A percentile compares a stretch with the other conserved stretches of the same genome.
Conservation (phyloP, 2,797 vertebrate genomes). For the Galagoides demidoff region DNA sequence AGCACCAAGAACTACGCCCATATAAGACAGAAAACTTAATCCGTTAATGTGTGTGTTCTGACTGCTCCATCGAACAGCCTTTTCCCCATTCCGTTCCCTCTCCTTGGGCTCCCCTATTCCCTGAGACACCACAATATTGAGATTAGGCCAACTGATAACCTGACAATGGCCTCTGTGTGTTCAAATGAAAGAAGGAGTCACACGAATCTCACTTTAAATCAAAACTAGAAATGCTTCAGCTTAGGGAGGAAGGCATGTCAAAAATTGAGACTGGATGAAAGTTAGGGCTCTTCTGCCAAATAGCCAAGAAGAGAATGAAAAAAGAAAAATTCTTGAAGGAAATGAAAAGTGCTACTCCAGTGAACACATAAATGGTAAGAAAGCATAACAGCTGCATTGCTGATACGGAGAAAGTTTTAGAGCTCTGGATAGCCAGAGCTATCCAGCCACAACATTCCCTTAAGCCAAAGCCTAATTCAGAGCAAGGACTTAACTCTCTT, state of each 20-base stretch:
- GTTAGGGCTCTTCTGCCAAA: not conserved
- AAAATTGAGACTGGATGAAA: not conserved
- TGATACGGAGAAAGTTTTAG: not conserved
- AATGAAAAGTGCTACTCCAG: not conserved
- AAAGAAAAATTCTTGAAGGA: not conserved
- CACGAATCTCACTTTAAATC: not conserved
- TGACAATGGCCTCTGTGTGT: not conserved
- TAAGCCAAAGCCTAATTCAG: not conserved
- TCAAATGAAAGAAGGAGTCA: not conserved
- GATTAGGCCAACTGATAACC: not conserved
- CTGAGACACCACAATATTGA: not conserved
- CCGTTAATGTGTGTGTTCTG: not conserved
- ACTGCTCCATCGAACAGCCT: not conserved
- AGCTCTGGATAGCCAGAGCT: not conserved
- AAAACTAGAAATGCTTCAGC: not conserved
- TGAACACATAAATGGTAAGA: not conserved
- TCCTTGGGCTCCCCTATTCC: not conserved
- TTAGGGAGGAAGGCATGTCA: not conserved
- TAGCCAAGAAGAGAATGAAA: not conserved
- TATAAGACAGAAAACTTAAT: not conserved
- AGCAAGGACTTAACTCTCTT: not conserved
- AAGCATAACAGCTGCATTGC: not conserved
- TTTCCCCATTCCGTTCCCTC: not conserved
- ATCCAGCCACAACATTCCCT: not conserved
- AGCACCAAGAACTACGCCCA: not conserved